A percentile compares a stretch with the other conserved stretches of the same genome.
phyloP scores from a whole-genome alignment of 1,140 invertebrate genomes.

The Drosophila bocqueti region DNA sequence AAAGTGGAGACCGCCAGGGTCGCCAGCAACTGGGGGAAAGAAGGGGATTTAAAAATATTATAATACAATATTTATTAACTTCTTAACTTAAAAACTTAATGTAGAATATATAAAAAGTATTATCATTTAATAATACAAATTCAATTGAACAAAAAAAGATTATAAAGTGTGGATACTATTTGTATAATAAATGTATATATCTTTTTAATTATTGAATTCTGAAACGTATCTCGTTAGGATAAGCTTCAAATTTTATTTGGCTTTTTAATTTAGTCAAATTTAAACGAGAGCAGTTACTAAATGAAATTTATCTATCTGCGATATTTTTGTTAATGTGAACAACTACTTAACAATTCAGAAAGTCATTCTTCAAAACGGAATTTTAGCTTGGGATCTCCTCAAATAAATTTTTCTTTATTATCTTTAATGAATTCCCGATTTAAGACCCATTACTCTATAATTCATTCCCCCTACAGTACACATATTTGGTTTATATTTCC shows the following conservation, averaged over 20 bases:
- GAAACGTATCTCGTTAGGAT: not conserved
- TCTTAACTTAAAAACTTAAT: not conserved
- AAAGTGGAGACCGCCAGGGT: constrained; percentile 22
- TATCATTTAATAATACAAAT: no score
- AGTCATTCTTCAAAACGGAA: not conserved
- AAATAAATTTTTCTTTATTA: not conserved
- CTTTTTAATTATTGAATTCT: not conserved
- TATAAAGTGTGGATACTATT: no score
- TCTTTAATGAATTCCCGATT: not conserved
- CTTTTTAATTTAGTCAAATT: not conserved
- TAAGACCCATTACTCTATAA: not conserved
- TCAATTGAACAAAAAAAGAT: no score
- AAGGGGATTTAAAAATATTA: not conserved
- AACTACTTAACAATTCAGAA: no score
- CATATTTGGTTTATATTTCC: not conserved
- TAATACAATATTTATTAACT: no score
- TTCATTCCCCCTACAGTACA: no score
- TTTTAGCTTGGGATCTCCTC: not conserved
- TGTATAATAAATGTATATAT: not conserved
- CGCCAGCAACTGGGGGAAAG: constrained; percentile 35
- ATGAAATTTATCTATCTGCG: not conserved
- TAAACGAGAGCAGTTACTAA: not conserved
- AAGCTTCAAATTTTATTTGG: not conserved
- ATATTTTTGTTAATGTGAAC: not conserved
- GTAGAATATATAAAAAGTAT: not conserved